These are phyloP conservation scores for Agrenia bidenticulata DNA, from an alignment of 2,888 invertebrate species.

Conservation along the genomic window DNA sequence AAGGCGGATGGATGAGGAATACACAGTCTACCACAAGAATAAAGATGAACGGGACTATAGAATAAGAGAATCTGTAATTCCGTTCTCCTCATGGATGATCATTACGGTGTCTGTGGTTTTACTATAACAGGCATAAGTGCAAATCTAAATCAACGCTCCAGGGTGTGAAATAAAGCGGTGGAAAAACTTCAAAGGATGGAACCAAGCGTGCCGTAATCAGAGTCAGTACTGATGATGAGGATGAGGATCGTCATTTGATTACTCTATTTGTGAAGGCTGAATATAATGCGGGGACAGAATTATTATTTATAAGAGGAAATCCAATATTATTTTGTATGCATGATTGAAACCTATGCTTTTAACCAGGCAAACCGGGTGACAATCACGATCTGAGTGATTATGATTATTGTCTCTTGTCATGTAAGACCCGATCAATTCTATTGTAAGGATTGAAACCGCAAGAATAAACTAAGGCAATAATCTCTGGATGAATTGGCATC, in stretches of 20 bases:
- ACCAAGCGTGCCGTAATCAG: slow-evolving; percentile 22
- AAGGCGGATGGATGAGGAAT: slow-evolving; percentile 38
- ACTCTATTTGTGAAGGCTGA: not conserved
- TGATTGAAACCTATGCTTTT: slow-evolving; percentile 1
- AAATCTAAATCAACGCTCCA: slow-evolving; percentile 8
- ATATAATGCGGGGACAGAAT: too few relatives aligned
- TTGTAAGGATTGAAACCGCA: slow-evolving; percentile 16
- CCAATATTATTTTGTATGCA: not conserved
- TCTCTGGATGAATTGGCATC: slow-evolving; percentile 36
- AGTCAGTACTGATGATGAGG: slow-evolving; percentile 18
- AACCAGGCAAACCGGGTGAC: slow-evolving; percentile 7
- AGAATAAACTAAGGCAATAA: slow-evolving; percentile 48
- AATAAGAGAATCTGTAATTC: not conserved
- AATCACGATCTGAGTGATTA: slow-evolving; percentile 19
- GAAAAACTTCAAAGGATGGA: slow-evolving; percentile 23
- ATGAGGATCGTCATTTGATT: slow-evolving; percentile 14
- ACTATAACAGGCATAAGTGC: slow-evolving; percentile 9
- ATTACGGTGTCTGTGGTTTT: slow-evolving; percentile 7
- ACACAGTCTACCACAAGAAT: slow-evolving; percentile 26
- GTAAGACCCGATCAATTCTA: not conserved
- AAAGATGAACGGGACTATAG: not conserved
- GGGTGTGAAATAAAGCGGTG: slow-evolving; percentile 16
- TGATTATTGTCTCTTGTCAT: slow-evolving; percentile 16
- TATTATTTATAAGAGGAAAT: not conserved
- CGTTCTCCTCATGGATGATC: not conserved